phyloP scores from a whole-genome alignment of 2,888 invertebrate species.

The Enchytraeus crypticus region DNA sequence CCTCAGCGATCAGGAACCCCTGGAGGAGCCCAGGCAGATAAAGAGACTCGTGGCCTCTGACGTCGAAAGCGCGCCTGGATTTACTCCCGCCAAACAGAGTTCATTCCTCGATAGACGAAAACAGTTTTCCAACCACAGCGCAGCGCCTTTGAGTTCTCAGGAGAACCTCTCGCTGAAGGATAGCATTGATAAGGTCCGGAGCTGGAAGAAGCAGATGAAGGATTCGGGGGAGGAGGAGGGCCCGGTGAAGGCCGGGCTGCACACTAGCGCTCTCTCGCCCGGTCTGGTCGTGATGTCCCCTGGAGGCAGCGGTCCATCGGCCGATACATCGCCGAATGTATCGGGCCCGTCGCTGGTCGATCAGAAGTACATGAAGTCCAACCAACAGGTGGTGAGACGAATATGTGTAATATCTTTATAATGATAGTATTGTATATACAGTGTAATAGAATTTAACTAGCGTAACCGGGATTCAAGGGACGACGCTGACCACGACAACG shows the following conservation, averaged over 20 bases:
- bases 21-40: background rate
- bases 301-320: too few species aligned
- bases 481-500: too few species aligned
- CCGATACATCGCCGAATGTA: slow-evolving; percentile 38
- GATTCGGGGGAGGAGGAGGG: slow-evolving; percentile 25
- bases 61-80: background rate
- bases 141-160: slow-evolving; percentile 32
- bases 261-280: background rate
- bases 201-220: slow-evolving; percentile 42
- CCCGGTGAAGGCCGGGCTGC: too few species aligned
- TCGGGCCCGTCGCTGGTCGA: background rate
- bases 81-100: background rate
- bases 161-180: slow-evolving; percentile 41
- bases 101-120: slow-evolving; percentile 3
- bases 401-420: too few species aligned
- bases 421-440: too few species aligned
- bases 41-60: background rate
- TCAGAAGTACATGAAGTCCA: background rate
- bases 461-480: too few species aligned
- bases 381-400: too few species aligned
- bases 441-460: too few species aligned
- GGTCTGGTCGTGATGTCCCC: background rate
- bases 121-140: background rate
- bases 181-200: slow-evolving; percentile 45
- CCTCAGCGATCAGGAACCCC: background rate